A percentile compares a stretch with the other conserved stretches of the same genome.
Evolutionary conservation across 2,113 vertebrate species (phyloP).

Genomic region (Toxotes jaculatrix): DNA sequence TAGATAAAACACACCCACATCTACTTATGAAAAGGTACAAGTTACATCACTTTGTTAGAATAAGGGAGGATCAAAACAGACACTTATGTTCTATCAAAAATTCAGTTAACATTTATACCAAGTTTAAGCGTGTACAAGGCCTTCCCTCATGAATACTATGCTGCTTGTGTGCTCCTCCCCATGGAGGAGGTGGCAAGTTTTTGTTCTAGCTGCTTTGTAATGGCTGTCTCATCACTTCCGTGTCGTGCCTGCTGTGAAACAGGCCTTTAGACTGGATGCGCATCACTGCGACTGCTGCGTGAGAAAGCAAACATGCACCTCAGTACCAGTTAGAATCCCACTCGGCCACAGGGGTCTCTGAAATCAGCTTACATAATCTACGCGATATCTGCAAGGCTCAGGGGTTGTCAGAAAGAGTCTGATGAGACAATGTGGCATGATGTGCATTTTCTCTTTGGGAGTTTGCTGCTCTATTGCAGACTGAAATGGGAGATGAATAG

Average conservation of each 20-base stretch:
- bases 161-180: not conserved
- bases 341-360: conserved; percentile 24
- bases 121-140: not conserved
- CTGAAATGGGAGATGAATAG: conserved; percentile 10
- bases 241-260: conserved; percentile 35
- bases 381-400: conserved; percentile 29
- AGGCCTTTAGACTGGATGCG: conserved; percentile 31
- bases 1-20: not conserved
- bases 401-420: conserved; percentile 30
- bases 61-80: too few species aligned
- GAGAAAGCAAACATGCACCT: conserved; percentile 52
- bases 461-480: not conserved
- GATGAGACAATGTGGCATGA: conserved; percentile 10
- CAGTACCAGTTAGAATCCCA: conserved; percentile 41
- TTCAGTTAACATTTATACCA: not conserved
- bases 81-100: not conserved
- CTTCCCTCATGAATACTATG: not conserved
- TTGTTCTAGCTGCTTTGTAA: conserved; percentile 31
- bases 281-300: conserved; percentile 40
- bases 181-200: not conserved
- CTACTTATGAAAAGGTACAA: not conserved
- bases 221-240: conserved; percentile 43
- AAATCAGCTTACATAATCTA: conserved; percentile 42
- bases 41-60: too few species aligned
- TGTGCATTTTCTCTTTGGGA: conserved; percentile 20